Conservation (phyloP, 2,797 vertebrate species). For the Hippopotamyrus pictus region DNA sequence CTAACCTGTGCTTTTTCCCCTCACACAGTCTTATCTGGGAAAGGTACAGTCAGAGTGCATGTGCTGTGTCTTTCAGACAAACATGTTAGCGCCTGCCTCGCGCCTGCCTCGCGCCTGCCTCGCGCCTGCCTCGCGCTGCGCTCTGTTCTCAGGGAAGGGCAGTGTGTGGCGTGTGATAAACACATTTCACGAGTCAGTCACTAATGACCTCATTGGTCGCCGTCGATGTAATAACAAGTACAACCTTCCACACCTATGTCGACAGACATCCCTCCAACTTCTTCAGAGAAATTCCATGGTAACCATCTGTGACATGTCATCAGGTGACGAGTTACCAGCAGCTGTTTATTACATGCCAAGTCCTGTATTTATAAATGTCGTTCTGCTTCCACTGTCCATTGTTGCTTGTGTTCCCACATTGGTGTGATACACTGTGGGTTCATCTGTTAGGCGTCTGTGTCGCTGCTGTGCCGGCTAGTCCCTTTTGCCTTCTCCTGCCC, state of each 20-base stretch:
- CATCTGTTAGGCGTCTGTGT: constrained; percentile 24
- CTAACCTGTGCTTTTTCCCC: constrained; percentile 53
- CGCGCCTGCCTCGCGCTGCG: constrained; percentile 4
- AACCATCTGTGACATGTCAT: constrained; percentile 39
- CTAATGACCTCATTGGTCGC: constrained; percentile 45
- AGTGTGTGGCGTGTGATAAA: constrained; percentile 25
- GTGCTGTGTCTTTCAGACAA: constrained; percentile 58
- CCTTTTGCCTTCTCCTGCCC: constrained; percentile 25
- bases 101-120: constrained; percentile 5
- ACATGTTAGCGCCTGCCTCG: constrained; percentile 28
- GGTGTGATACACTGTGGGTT: neutral
- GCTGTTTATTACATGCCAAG: constrained; percentile 25
- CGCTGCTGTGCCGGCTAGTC: constrained; percentile 32
- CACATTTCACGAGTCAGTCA: constrained; percentile 38
- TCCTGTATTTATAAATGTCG: neutral
- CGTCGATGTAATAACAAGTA: constrained; percentile 34
- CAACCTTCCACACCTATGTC: constrained; percentile 37
- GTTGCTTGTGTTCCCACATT: constrained; percentile 14
- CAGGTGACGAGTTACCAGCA: constrained; percentile 31
- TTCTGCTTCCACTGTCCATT: constrained; percentile 17
- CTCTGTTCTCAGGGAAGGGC: constrained; percentile 15
- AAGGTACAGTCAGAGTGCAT: constrained; percentile 91
- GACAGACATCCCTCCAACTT: constrained; percentile 33
- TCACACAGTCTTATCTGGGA: constrained; percentile 91
- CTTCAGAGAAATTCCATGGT: constrained; percentile 31